Conservation (phyloP, 2,888 invertebrate genomes). For the Geophilus truncorum region DNA sequence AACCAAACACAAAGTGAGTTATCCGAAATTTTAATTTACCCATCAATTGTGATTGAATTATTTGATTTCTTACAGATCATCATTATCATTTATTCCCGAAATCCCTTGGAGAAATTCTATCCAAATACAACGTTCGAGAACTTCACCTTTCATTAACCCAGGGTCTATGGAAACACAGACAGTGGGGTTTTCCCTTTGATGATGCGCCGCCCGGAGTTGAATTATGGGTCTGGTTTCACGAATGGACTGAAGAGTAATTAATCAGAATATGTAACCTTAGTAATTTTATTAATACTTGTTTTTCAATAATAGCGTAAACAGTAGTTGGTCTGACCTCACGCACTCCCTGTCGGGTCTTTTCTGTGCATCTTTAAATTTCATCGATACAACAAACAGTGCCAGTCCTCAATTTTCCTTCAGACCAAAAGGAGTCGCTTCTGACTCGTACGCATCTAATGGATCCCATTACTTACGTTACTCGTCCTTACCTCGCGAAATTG, state of each 20-base stretch:
- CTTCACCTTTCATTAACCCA: constrained; percentile 86
- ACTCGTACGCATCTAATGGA: constrained; percentile 50
- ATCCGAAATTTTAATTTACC: not conserved
- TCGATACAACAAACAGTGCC: constrained; percentile 76
- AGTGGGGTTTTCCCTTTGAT: constrained; percentile 88
- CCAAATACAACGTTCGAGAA: constrained; percentile 78
- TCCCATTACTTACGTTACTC: constrained; percentile 61
- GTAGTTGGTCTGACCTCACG: constrained; percentile 80
- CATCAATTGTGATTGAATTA: not conserved
- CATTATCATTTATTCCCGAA: constrained; percentile 84
- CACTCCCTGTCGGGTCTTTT: constrained; percentile 89
- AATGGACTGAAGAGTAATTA: not conserved
- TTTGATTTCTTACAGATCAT: constrained; percentile 59
- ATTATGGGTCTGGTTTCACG: constrained; percentile 83
- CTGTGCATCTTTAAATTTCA: constrained; percentile 93
- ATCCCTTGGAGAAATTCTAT: constrained; percentile 79
- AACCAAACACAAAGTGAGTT: not conserved
- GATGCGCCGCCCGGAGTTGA: constrained; percentile 92
- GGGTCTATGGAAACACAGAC: constrained; percentile 87
- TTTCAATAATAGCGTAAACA: constrained; percentile 66
- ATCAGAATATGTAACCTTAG: not conserved
- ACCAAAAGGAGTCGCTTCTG: constrained; percentile 63
- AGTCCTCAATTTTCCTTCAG: constrained; percentile 76
- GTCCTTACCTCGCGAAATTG: constrained; percentile 89
- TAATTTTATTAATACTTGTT: too few species aligned